A percentile compares a stretch with the other conserved stretches of the same genome.
Conservation (phyloP, 1,140 invertebrate species). For the Heliconius himera region DNA sequence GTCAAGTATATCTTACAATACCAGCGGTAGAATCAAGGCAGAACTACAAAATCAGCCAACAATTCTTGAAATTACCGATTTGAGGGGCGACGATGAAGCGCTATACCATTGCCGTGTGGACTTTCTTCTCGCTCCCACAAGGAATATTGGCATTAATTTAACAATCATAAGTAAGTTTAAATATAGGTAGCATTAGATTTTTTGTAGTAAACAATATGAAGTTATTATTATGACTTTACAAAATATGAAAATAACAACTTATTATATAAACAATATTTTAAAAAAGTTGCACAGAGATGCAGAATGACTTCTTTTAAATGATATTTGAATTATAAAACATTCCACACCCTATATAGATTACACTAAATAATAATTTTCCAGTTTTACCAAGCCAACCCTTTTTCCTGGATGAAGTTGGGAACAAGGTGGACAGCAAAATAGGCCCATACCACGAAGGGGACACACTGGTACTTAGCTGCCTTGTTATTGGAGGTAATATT, state of each 20-base stretch:
- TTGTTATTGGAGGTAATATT: conserved; percentile 90
- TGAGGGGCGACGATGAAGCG: conserved; percentile 84
- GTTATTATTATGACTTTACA: no score
- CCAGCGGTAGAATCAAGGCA: conserved; percentile 82
- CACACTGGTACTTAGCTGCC: conserved; percentile 89
- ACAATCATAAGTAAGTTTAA: conserved; percentile 85
- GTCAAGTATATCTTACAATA: conserved; percentile 75
- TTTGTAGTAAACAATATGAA: no score
- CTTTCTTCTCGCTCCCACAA: conserved; percentile 87
- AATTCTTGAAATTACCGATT: conserved; percentile 81
- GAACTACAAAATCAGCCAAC: conserved; percentile 81
- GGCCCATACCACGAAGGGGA: conserved; percentile 92
- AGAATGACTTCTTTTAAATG: no score
- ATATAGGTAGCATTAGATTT: not conserved
- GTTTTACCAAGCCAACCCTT: conserved; percentile 77
- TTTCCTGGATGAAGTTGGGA: conserved; percentile 77
- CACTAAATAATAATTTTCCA: conserved; percentile 39
- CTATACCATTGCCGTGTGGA: conserved; percentile 89
- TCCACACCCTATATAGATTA: no score
- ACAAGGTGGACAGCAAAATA: conserved; percentile 72
- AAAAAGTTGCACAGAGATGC: no score
- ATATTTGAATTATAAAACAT: no score
- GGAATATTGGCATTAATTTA: conserved; percentile 87
- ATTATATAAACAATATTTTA: no score
- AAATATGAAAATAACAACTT: no score